Base-by-base conservation (phyloP, 2,797 vertebrate genomes). In the Pteronotus mesoamericanus region DNA sequence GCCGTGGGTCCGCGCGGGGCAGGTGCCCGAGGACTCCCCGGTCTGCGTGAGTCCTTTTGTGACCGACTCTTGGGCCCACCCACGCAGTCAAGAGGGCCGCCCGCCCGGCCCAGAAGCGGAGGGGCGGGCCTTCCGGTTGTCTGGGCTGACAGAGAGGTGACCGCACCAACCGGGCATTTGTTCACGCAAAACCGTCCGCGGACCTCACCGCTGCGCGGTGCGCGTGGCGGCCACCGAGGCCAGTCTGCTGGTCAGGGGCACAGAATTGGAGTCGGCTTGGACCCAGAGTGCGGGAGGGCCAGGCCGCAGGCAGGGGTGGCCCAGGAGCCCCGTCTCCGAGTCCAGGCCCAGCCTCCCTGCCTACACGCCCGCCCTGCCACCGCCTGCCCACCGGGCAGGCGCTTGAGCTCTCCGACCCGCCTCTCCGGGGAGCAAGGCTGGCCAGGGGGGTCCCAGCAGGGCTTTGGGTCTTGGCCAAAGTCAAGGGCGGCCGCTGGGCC, bases 351-450 rank as follows among this genome's bases (percentile, higher is more conserved):
- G 29, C 5, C 42, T 75, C 44, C 78, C 29, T 39, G 32, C 6
- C 26, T 1, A 1, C 8, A 1, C 2, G 7, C 55, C 39, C 3
- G 0, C 24, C 22, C 11, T 14, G 12, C 57, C 19, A 0, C 7
- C 3, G 14, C 37, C 29, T 34, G 44, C n/a, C 64, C 21, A 32
- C 34, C 55, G 2, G 2, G 42, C 0, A 32, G 11, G 66, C 53
- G 14, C 29, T 2, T 51, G 22, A 69, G 66, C 37, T 42, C 59
- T 74, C 48, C 4, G 51, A 34, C 18, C 80, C 59, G 22, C 42
- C 59, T 66, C 77, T 46, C 82, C 3, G 21, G 44, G 86, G 51
- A 68, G 15, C 9, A 9, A 42, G 34, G 16, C 24, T 18, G 32
- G 71, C 48, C 68, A 22, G n/a, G 12, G 6, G 14, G 1, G 19